A percentile compares a stretch with the other conserved stretches of the same genome.
These are phyloP conservation scores for Poliocrania exsul DNA, from an alignment of 2,797 vertebrate species.

Conservation along the genomic window DNA sequence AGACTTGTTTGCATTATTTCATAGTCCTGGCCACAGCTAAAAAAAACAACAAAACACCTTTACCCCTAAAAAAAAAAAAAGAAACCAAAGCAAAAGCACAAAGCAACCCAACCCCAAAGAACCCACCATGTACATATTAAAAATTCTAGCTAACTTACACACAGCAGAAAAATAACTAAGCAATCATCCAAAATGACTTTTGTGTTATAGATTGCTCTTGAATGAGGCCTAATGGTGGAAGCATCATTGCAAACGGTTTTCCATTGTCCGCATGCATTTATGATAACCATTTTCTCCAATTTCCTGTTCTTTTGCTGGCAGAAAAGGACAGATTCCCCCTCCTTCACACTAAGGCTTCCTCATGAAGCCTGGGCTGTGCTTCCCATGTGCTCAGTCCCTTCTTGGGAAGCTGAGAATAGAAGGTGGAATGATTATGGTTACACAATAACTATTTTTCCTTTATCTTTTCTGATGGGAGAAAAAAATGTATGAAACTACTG, in stretches of 20 bases:
- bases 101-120: neutral
- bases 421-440: neutral
- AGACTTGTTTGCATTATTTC: neutral
- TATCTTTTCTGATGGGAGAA: neutral
- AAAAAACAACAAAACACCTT: neutral
- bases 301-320: neutral
- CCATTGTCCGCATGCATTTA: constrained; percentile 2
- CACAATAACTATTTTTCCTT: neutral
- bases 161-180: constrained; percentile 19
- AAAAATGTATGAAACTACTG: constrained; percentile 16
- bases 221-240: constrained; percentile 21
- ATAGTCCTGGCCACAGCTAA: neutral
- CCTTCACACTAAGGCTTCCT: neutral
- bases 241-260: constrained; percentile 15
- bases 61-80: neutral
- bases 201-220: neutral
- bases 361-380: neutral
- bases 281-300: constrained; percentile 9
- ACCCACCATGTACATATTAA: neutral
- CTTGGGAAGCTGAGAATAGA: neutral
- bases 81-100: neutral
- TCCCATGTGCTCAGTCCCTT: neutral
- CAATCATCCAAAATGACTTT: constrained; percentile 45
- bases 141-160: neutral
- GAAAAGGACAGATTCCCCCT: neutral